Base-by-base conservation (phyloP, 2,888 invertebrate genomes). In the Gnatocerus cornutus region DNA sequence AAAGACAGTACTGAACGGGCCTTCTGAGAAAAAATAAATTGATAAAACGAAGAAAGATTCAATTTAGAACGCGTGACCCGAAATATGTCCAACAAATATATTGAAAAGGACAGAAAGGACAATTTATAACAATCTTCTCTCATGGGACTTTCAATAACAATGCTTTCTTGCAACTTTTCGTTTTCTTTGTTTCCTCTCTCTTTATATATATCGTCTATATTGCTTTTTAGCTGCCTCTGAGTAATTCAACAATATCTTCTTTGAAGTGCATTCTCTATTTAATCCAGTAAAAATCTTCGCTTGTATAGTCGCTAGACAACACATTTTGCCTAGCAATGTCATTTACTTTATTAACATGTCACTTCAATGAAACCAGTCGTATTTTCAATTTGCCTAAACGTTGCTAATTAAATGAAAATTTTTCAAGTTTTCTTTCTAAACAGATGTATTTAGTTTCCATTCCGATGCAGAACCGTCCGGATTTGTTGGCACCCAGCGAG, bases 41-140 rank as follows among this genome's bases (percentile, higher is more conserved):
- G 71, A 69, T 71, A 73, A 74, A 71, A 71, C 71, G 67, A 71
- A 71, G 71, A 73, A 73, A 73, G 71, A 74, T 74, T 74, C 74
- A 74, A 74, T 77, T 78, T 76, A 72, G 73, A 71, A 78, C 75
- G 76, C 79, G 79, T 78, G 79, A 75, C 78, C 79, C 76, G 78
- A 77, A 77, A 76, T 77, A 76, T 77, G 76, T 77, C 77, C 75
- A 75, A 77, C 76, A 76, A 74, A 77, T 75, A 75, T 77, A 79
- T 79, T 78, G 78, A 78, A 79, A 79, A 76, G 77, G 77, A 76
- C 78, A 73, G 75, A 78, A 75, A 79, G 77, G 78, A 79, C 79
- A 79, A 79, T 79, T 79, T 79, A 79, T 79, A 79, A 79, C 78
- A 79, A 79, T 79, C 77, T 77, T 72, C 67, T 62, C 78, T 75